Evolutionary conservation across 2,888 invertebrate species (phyloP), one percentile per base, ranked within the genome.

Genomic region (Tricholauxania praeusta): DNA sequence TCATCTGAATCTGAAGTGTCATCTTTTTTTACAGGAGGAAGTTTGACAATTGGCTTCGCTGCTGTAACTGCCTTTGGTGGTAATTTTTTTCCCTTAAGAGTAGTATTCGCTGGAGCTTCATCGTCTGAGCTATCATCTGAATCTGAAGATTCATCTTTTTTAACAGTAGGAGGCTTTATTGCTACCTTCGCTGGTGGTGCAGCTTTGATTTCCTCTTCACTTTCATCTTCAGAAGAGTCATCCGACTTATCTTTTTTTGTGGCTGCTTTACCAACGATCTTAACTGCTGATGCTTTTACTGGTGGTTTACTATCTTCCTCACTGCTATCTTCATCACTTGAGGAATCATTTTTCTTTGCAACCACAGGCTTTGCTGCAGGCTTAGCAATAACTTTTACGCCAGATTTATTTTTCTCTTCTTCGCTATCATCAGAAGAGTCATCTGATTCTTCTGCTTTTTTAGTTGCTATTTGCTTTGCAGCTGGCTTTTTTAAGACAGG

Each of bases 251-350:
- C 69, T 49, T 74, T 68, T 57, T 73, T 70, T 39, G 57, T 28
- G 51, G 19, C 47, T 12, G 39, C 1, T 53, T 66, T 64, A 48
- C 28, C 63, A 12, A 47, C 12, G 67, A 22, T 19, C 51, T 74
- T 77, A 6, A 19, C 71, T 1, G 72, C 49, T 12, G 80, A 75
- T 48, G 79, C 76, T 73, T 71, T 74, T 59, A 73, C 75, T 39
- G 75, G 72, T 76, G 79, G 84, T 28, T 77, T 78, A 49, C 78
- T 75, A 76, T 77, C 81, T 63, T 85, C 84, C 6, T 87, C 86
- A 7, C 87, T 86, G 32, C 85, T 86, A 74, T 83, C 87, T 19
- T 88, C 88, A 12, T 88, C 88, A 71, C 86, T 87, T 39, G 88
- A 88, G 68, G 73, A 51, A 15, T 73, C 77, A 12, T 71, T 68